Conservation (phyloP, 1,140 invertebrate genomes). For the Monomorium pharaonis region DNA sequence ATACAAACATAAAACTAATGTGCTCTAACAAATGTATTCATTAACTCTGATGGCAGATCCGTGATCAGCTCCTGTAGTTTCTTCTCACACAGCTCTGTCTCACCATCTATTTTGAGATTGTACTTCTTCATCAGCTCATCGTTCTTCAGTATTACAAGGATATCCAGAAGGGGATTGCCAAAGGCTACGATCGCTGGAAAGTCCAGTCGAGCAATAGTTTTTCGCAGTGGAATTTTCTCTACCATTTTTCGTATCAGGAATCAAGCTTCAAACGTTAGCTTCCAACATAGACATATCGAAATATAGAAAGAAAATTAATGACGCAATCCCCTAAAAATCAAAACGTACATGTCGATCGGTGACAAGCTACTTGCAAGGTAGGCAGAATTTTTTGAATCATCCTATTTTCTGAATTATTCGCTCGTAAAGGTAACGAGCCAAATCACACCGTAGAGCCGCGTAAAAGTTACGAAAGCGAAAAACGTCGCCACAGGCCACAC, state of each 20-base stretch:
- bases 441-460: neutral
- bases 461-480: neutral
- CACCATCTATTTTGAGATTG: conserved; percentile 84
- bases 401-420: neutral
- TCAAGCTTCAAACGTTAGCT: neutral
- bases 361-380: neutral
- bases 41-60: conserved; percentile 76
- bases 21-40: conserved; percentile 58
- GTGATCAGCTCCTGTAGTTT: conserved; percentile 78
- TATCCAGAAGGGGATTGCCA: conserved; percentile 89
- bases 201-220: conserved; percentile 61
- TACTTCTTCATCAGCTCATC: conserved; percentile 86
- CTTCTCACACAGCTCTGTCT: conserved; percentile 83
- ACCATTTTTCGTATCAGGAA: conserved; percentile 66
- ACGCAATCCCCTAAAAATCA: neutral
- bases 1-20: conserved; percentile 20
- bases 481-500: neutral
- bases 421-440: neutral
- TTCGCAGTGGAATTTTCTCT: conserved; percentile 65
- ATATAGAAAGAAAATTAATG: neutral
- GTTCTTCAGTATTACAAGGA: conserved; percentile 85
- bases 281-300: neutral
- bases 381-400: neutral
- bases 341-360: neutral
- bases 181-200: conserved; percentile 83